Conservation (phyloP, 2,888 invertebrate genomes). For the Plagiodera versicolora region DNA sequence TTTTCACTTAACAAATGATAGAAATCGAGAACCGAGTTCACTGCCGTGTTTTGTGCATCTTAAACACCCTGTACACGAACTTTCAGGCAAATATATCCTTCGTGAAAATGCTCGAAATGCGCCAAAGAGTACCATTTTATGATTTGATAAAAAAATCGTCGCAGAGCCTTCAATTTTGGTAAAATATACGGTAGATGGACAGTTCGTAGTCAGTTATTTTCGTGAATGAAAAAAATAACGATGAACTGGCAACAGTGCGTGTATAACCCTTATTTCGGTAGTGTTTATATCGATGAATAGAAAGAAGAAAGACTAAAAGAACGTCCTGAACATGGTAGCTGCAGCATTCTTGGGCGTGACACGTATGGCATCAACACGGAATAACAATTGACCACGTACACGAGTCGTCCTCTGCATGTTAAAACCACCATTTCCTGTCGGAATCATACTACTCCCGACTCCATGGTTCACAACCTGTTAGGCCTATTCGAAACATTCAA, state of each 20-base stretch:
- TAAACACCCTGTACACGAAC: no score
- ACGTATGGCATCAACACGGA: conserved; percentile 48
- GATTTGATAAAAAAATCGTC: no score
- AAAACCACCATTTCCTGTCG: conserved; percentile 53
- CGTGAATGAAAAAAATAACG: background rate
- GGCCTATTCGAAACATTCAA: conserved; percentile 30
- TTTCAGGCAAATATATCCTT: no score
- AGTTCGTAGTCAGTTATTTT: background rate
- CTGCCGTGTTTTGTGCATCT: no score
- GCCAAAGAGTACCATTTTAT: no score
- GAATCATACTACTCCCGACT: conserved; percentile 47
- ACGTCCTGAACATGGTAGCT: conserved; percentile 29
- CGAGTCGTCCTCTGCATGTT: conserved; percentile 49
- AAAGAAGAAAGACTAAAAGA: conserved; percentile 25
- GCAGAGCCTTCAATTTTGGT: no score
- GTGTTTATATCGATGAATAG: conserved; percentile 18
- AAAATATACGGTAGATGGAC: no score
- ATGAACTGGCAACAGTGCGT: background rate
- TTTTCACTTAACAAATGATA: no score
- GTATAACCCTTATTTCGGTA: conserved; percentile 9
- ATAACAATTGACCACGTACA: conserved; percentile 54
- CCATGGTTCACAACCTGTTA: conserved; percentile 40
- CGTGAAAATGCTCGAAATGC: no score
- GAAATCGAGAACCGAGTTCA: no score
- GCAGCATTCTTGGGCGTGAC: conserved; percentile 53